phyloP scores from a whole-genome alignment of 1,140 invertebrate genomes.

The Kradibia gibbosae region DNA sequence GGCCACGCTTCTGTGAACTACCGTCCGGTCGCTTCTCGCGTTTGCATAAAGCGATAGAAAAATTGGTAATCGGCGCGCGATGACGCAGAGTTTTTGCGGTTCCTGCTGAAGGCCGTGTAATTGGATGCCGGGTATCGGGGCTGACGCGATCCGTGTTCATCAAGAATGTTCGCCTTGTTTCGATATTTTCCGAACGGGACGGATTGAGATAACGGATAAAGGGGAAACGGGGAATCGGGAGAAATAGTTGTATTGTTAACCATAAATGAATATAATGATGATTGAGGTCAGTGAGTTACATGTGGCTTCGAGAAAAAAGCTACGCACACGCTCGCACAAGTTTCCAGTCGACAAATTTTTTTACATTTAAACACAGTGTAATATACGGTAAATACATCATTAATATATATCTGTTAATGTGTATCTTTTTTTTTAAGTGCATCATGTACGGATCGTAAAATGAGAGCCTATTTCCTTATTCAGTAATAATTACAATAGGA shows the following conservation, averaged over 20 bases:
- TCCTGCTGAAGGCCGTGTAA: not conserved
- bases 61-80: not conserved
- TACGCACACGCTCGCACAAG: not conserved
- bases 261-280: slow-evolving; percentile 12
- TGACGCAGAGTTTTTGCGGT: not conserved
- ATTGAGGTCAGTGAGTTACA: not conserved
- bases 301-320: not conserved
- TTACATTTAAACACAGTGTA: slow-evolving; percentile 3
- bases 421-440: not conserved
- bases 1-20: not conserved
- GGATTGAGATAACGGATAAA: not conserved
- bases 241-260: not conserved
- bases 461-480: not conserved
- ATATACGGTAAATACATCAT: not conserved
- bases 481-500: not conserved
- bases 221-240: not conserved
- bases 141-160: not conserved
- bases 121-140: not conserved
- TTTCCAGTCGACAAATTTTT: not conserved
- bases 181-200: slow-evolving; percentile 9
- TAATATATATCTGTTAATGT: no score
- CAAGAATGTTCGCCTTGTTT: not conserved
- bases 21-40: not conserved
- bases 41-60: not conserved
- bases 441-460: not conserved